Conservation (phyloP, 2,888 invertebrate genomes). For the Apomyelois bistriatella region DNA sequence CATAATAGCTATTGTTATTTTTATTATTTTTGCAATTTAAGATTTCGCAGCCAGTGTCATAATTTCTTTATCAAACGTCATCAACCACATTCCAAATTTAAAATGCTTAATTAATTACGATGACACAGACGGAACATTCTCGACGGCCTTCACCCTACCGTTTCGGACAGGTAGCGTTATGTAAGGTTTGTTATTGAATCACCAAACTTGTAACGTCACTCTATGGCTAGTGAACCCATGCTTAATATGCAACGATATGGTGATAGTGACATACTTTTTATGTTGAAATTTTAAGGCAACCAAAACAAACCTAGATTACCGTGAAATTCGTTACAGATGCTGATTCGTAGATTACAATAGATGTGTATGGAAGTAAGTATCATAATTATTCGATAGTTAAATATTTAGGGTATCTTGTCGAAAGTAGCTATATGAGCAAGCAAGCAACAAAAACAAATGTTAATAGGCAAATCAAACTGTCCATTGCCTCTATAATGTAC, state of each 20-base stretch:
- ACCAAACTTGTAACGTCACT: constrained; percentile 3
- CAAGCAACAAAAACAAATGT: too few relatives aligned
- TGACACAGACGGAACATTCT: constrained; percentile 4
- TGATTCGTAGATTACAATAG: background rate
- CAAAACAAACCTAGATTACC: background rate
- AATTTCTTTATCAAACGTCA: background rate
- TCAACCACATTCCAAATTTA: background rate
- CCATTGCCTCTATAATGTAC: too few relatives aligned
- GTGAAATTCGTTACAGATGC: background rate
- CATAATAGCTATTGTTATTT: too few relatives aligned
- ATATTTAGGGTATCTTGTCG: too few relatives aligned
- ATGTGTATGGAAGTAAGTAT: background rate
- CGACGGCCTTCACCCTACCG: constrained; percentile 6
- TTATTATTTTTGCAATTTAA: too few relatives aligned
- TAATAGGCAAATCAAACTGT: too few relatives aligned
- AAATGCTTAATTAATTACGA: constrained; percentile 5
- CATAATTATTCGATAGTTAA: too few relatives aligned
- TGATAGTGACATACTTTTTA: constrained; percentile 4
- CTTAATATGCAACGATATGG: constrained; percentile 3
- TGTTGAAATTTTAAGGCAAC: constrained; percentile 8
- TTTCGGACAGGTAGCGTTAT: constrained; percentile 1
- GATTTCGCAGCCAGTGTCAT: background rate
- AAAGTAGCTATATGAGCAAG: too few relatives aligned
- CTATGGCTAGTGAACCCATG: background rate
- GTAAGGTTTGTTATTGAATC: constrained; percentile 7